These are phyloP conservation scores for Bombus waltoni DNA, from an alignment of 1,140 invertebrate genomes.

Conservation along the genomic window DNA sequence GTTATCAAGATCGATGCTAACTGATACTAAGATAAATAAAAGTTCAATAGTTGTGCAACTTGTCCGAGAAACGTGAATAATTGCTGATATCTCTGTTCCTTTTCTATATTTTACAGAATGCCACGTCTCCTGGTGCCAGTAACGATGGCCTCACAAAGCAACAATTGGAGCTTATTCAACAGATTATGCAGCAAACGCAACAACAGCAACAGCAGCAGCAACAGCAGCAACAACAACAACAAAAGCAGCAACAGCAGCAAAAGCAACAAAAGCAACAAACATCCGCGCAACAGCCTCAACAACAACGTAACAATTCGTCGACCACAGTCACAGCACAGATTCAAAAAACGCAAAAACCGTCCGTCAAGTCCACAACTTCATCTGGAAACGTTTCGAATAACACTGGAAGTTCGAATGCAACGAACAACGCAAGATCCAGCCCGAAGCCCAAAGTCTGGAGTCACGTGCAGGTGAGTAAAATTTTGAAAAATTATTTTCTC, in stretches of 20 bases:
- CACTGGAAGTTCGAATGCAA: slow-evolving; percentile 64
- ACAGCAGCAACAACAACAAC: slow-evolving; percentile 65
- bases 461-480: slow-evolving; percentile 76
- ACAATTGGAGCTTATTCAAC: slow-evolving; percentile 89
- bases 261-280: slow-evolving; percentile 66
- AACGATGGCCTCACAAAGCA: slow-evolving; percentile 88
- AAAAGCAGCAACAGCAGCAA: slow-evolving; percentile 67
- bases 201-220: slow-evolving; percentile 76
- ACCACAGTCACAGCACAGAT: slow-evolving; percentile 68
- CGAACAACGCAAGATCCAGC: slow-evolving; percentile 75
- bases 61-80: too few species aligned
- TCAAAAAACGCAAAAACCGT: slow-evolving; percentile 76
- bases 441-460: slow-evolving; percentile 81
- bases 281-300: slow-evolving; percentile 64
- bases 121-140: slow-evolving; percentile 80
- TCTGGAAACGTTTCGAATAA: slow-evolving; percentile 71
- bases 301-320: slow-evolving; percentile 65
- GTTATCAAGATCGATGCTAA: background rate
- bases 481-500: background rate
- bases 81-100: background rate
- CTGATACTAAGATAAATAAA: background rate
- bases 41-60: too few species aligned
- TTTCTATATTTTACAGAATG: slow-evolving; percentile 74
- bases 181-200: slow-evolving; percentile 90
- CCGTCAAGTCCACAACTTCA: slow-evolving; percentile 74